These are phyloP conservation scores for Illadopsis cleaveri DNA, from an alignment of 2,113 vertebrate genomes.

Conservation along the genomic window DNA sequence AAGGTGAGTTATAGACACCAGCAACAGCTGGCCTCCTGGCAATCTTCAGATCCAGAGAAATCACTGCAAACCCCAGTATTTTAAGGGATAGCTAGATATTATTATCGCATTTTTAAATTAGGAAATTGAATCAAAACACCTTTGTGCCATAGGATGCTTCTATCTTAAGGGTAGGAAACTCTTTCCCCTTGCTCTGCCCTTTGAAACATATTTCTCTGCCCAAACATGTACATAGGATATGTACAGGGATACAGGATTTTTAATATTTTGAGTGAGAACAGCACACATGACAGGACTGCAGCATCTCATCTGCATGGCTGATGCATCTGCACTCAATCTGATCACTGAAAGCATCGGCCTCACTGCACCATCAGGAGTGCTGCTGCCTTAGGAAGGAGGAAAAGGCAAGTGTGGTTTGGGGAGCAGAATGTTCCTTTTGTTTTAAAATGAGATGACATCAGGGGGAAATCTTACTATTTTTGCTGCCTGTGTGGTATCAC, in stretches of 20 bases:
- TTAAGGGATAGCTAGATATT: background rate
- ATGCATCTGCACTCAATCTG: background rate
- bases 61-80: background rate
- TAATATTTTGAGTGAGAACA: background rate
- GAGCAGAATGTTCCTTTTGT: background rate
- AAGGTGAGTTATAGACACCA: background rate
- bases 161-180: background rate
- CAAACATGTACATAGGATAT: background rate
- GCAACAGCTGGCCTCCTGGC: background rate
- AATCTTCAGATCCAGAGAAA: background rate
- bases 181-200: background rate
- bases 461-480: background rate
- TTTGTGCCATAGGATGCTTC: rapidly evolving
- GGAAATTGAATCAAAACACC: background rate
- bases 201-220: background rate
- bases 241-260: background rate
- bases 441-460: background rate
- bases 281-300: background rate
- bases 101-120: background rate
- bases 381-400: background rate
- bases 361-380: background rate
- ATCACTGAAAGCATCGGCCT: background rate
- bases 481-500: background rate
- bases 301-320: background rate
- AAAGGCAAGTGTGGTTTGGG: background rate